These are phyloP conservation scores for Onychostruthus taczanowskii DNA, from an alignment of 2,113 vertebrate genomes.

Conservation along the genomic window DNA sequence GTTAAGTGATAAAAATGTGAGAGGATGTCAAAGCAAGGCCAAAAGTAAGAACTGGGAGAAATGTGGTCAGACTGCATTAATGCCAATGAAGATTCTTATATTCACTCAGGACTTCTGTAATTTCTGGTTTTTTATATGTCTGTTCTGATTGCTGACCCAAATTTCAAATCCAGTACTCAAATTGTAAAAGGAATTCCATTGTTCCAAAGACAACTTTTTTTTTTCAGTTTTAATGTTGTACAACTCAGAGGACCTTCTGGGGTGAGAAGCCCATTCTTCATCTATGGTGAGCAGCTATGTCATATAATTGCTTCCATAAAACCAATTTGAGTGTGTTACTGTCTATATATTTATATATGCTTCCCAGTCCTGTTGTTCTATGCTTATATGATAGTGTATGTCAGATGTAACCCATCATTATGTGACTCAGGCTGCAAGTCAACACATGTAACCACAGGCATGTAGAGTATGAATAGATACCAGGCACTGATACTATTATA, in stretches of 20 bases:
- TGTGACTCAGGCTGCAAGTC: slow-evolving; percentile 29
- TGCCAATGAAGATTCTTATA: background rate
- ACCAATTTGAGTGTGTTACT: background rate
- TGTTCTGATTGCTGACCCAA: background rate
- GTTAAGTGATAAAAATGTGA: background rate
- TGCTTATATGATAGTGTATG: background rate
- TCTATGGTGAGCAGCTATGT: background rate
- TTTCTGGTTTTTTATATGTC: background rate
- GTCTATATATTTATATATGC: background rate
- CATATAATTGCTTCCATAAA: background rate
- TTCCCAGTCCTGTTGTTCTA: background rate
- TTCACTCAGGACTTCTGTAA: background rate
- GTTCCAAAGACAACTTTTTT: accelerated
- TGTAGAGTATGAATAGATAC: background rate
- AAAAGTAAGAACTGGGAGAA: background rate
- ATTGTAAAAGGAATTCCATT: background rate
- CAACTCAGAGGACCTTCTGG: background rate
- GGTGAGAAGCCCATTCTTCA: background rate
- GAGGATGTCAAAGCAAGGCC: background rate
- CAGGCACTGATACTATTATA: background rate
- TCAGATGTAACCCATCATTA: slow-evolving; percentile 4
- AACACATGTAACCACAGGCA: slow-evolving; percentile 11
- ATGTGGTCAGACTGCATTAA: background rate
- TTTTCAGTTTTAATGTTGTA: background rate
- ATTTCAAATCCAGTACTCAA: background rate